Conservation (phyloP, 2,888 invertebrate species). For the Scaptodrosophila latifasciaeformis region DNA sequence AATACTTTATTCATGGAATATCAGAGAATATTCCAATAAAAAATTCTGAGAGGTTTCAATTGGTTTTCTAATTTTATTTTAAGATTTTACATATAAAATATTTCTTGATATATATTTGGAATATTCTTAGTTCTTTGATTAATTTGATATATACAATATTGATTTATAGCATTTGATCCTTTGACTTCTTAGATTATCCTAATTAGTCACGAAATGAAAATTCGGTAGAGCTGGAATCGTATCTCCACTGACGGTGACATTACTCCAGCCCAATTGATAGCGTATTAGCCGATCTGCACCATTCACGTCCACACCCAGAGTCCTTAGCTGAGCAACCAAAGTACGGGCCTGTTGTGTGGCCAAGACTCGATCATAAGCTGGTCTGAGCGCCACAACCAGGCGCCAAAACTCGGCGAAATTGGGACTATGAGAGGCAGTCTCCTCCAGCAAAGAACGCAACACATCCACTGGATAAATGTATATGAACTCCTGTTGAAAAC, state of each 20-base stretch:
- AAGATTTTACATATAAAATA: no score
- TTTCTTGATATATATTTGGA: no score
- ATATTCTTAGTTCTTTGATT: no score
- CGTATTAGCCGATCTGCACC: constrained; percentile 33
- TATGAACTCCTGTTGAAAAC: constrained; percentile 59
- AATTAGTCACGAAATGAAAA: neutral
- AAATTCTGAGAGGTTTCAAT: no score
- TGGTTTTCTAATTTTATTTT: no score
- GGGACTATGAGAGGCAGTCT: constrained; percentile 51
- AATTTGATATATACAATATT: no score
- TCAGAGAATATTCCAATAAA: no score
- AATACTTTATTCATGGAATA: constrained; percentile 1
- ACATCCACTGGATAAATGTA: constrained; percentile 49
- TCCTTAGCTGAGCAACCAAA: constrained; percentile 23
- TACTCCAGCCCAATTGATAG: constrained; percentile 51
- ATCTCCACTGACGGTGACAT: constrained; percentile 17
- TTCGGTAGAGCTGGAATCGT: constrained; percentile 20
- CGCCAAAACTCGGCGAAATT: constrained; percentile 58
- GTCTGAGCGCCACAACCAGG: constrained; percentile 49
- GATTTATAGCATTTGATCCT: no score
- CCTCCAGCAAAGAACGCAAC: constrained; percentile 51
- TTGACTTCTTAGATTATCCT: no score
- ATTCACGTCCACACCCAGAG: constrained; percentile 37
- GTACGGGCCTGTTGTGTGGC: constrained; percentile 18
- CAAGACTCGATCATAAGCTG: constrained; percentile 62